Percentiles rank a stretch among this genome's conserved stretches.
Conservation (phyloP, 2,888 invertebrate genomes). For the Acanthosepion esculentum region DNA sequence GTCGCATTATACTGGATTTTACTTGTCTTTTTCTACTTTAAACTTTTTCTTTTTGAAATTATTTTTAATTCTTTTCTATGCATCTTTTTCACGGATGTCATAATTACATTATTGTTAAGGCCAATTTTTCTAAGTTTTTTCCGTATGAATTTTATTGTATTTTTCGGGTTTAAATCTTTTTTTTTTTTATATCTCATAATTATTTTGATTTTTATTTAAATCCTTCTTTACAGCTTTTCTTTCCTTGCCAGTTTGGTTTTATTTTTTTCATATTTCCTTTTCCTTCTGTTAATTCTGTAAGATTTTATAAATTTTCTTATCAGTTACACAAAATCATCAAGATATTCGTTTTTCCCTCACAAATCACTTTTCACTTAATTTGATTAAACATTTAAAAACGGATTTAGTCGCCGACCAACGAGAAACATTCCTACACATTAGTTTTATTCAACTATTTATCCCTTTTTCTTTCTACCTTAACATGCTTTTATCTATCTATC, state of each 20-base stretch:
- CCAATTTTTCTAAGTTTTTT: background rate
- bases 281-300: background rate
- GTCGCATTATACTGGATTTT: background rate
- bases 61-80: background rate
- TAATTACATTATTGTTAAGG: constrained; percentile 10
- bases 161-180: background rate
- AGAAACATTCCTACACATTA: background rate
- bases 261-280: too few relatives aligned
- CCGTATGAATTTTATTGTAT: background rate
- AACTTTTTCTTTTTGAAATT: background rate
- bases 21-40: background rate
- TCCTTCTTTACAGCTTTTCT: background rate
- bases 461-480: background rate
- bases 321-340: background rate
- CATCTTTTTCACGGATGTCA: background rate
- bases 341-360: background rate
- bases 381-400: background rate
- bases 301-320: constrained; percentile 16
- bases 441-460: background rate
- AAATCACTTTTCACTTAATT: constrained; percentile 2
- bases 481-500: background rate
- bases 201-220: constrained; percentile 33
- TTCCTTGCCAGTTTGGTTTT: too few relatives aligned
- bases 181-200: background rate
- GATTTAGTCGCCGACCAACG: background rate